Conservation (phyloP, 2,797 vertebrate genomes). For the Pangasius larnaudii region DNA sequence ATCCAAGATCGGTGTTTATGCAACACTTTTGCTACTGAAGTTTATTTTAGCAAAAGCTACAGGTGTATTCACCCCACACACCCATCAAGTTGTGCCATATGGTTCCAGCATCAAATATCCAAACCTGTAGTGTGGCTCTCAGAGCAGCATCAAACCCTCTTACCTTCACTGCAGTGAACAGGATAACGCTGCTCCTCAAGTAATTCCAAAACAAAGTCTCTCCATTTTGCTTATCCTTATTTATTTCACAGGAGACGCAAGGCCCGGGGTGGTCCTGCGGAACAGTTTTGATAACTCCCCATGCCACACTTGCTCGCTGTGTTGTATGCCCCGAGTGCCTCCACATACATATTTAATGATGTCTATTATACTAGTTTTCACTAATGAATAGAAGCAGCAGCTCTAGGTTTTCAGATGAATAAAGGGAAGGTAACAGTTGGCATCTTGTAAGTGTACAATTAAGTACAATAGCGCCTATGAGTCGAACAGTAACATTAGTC, state of each 20-base stretch:
- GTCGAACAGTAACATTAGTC: neutral
- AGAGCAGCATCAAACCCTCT: slow-evolving; percentile 52
- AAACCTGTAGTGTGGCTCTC: slow-evolving; percentile 55
- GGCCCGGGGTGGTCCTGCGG: slow-evolving; percentile 50
- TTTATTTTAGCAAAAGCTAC: neutral
- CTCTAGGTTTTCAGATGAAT: slow-evolving; percentile 67
- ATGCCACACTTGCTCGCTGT: slow-evolving; percentile 59
- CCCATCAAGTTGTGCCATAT: slow-evolving; percentile 66
- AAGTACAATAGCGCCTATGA: neutral
- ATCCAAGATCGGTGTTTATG: neutral
- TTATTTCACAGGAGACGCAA: slow-evolving; percentile 47
- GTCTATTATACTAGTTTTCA: slow-evolving; percentile 86
- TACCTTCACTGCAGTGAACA: slow-evolving; percentile 62
- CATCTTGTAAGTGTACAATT: slow-evolving; percentile 42
- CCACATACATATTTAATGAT: slow-evolving; percentile 92
- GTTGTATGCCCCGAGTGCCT: slow-evolving; percentile 65
- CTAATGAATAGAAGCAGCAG: slow-evolving; percentile 69
- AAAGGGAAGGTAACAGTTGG: slow-evolving; percentile 56
- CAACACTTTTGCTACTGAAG: neutral
- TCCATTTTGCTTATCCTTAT: slow-evolving; percentile 60
- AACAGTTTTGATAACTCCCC: slow-evolving; percentile 41
- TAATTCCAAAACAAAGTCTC: slow-evolving; percentile 72
- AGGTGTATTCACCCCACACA: slow-evolving; percentile 29
- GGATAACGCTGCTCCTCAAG: slow-evolving; percentile 60
- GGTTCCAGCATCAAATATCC: slow-evolving; percentile 76